phyloP scores from a whole-genome alignment of 2,113 vertebrate species.

The Hydrolagus affinis region DNA sequence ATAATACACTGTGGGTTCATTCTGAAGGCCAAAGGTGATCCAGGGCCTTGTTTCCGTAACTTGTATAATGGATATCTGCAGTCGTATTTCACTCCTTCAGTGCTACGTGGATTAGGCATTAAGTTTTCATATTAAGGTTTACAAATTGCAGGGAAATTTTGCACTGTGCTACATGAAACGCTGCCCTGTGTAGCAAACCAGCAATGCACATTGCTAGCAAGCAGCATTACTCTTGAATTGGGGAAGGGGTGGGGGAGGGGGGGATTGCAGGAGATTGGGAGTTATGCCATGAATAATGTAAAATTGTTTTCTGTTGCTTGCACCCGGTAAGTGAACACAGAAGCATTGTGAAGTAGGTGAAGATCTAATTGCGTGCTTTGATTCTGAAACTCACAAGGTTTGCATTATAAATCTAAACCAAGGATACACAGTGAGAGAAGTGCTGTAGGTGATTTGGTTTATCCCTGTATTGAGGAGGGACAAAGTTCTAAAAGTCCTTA shows the following conservation, averaged over 20 bases:
- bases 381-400: background rate
- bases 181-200: background rate
- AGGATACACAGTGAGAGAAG: background rate
- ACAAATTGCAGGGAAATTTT: conserved; percentile 13
- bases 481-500: background rate
- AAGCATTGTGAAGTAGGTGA: too few relatives aligned
- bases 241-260: too few relatives aligned
- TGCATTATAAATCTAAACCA: background rate
- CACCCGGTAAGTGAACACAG: background rate
- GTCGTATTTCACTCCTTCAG: background rate
- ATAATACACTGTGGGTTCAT: conserved; percentile 42
- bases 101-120: background rate
- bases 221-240: background rate
- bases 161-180: background rate
- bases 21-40: conserved; percentile 52
- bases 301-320: background rate
- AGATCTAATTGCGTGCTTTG: background rate
- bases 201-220: too few relatives aligned
- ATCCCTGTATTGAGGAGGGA: background rate
- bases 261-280: background rate
- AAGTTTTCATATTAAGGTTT: conserved; percentile 17
- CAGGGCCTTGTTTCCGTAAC: conserved; percentile 50
- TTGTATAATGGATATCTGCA: conserved; percentile 29
- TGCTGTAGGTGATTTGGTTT: background rate
- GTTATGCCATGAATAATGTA: background rate